Base-by-base conservation (phyloP, 2,797 vertebrate genomes). In the Hafferia zeledoni region DNA sequence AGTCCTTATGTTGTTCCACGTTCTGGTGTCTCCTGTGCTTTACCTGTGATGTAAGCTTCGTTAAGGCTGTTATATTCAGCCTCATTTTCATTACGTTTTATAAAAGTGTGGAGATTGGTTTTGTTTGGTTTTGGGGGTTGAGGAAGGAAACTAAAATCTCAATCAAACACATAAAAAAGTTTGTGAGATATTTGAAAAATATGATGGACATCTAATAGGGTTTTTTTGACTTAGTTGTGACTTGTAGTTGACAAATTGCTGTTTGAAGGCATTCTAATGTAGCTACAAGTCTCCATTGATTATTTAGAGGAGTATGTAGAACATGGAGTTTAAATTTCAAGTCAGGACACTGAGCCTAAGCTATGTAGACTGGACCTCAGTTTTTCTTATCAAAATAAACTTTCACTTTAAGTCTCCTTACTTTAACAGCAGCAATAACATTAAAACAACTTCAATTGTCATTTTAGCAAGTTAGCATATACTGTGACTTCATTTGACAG, bases 311-410 rank as follows among this genome's bases (percentile, higher is more conserved):
- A 63, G 19, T 23, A 43, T 11, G 19, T 31, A 61, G 39, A 63
- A 22, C 6, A 31, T 5, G 28, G 19, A 43, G 60, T 31, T 13
- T 61, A 61, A 30, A 16, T 31, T 41, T 63, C 31, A 39, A 28
- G 39, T 31, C 39, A n/a, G 61, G 75, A 69, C 33, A 33, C 7
- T 57, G 20, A 74, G 5, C 9, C 24, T 49, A 53, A 39, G 4
- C 27, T 31, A 2, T 19, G 8, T n/a, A 72, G 10, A 4, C 16
- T 31, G 28, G 28, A 60, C 4, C 1, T 1, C 13, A 71, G 2
- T 6, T 52, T 10, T 47, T 13, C 25, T 53, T 64, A 75, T 25
- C 4, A 46, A 78, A 78, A n/a, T 7, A 41, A 76, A 30, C 1
- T 20, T 50, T 30, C 1, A 7, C 5, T 53, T 3, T 27, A 47